Base-by-base conservation (phyloP, 2,888 invertebrate species). In the Dynastes hyllus region DNA sequence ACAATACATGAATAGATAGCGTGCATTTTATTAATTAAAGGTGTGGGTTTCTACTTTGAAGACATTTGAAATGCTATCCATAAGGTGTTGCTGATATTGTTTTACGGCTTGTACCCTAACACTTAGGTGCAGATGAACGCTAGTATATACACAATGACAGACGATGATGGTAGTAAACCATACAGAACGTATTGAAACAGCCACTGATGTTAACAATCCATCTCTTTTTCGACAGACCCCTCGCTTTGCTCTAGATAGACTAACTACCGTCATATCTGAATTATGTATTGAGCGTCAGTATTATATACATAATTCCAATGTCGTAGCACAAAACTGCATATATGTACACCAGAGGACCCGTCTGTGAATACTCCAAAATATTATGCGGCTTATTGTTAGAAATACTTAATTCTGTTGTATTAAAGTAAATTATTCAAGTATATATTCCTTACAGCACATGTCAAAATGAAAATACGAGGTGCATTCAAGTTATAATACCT, bases 1-100 rank as follows among this genome's bases (percentile, higher is more conserved):
- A 69, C 69, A 69, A 69, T 51, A 69, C 50, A 51, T 69, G 69
- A 69, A 69, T 51, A 13, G 66, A 66, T 22, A n/a, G 45, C 45
- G 29, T 53, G 51, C 13, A 51, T 69, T 69, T 69, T 69, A 51
- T 51, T 69, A 69, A 69, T 69, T 69, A 69, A 32, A 29, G 63
- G 63, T 27, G 69, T 29, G 69, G 27, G 51, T 27, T 50, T 67
- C 11, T 51, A 27, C 27, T 51, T 69, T 69, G 27, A 51, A 51
- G 50, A 29, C 69, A 40, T 37, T n/a, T 29, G 8, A 51, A 22
- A 51, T 22, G 22, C 53, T 9, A 0, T 51, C 22, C 13, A 5
- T 13, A 50, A 6, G 29, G 29, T 69, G 27, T 11, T 29, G 4
- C 5, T 55, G n/a, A 16, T 51, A 69, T 27, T 29, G 1, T 51